Percentiles rank a stretch among this genome's conserved stretches.
phyloP scores from a whole-genome alignment of 2,888 invertebrate genomes.

The Stenotaenia linearis region DNA sequence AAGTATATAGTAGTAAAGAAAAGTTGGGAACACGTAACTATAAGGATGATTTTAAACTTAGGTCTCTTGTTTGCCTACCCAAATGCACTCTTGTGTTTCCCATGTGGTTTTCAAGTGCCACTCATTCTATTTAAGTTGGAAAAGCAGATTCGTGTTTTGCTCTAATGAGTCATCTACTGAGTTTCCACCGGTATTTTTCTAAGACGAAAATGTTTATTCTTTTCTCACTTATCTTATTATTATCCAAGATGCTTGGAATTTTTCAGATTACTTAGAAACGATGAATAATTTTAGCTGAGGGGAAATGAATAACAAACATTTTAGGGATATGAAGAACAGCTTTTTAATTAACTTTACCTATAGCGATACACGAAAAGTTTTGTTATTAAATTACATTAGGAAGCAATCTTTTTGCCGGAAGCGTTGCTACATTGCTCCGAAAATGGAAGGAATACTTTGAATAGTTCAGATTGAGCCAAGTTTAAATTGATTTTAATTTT shows the following conservation, averaged over 20 bases:
- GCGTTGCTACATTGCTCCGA: background rate
- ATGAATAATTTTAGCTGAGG: background rate
- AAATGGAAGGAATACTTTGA: background rate
- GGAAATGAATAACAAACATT: background rate
- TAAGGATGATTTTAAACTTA: background rate
- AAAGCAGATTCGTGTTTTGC: background rate
- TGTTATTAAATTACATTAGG: background rate
- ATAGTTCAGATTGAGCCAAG: background rate
- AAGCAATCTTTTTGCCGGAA: background rate
- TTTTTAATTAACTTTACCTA: background rate
- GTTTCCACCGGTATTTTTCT: background rate
- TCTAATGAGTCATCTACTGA: background rate
- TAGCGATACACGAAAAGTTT: background rate
- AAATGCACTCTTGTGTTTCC: background rate
- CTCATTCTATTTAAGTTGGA: background rate
- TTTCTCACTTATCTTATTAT: background rate
- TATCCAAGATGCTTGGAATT: background rate
- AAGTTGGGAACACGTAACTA: background rate
- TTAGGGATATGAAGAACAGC: background rate
- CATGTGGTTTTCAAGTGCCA: background rate
- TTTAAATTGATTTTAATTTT: background rate
- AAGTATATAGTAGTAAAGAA: background rate
- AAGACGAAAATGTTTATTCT: background rate
- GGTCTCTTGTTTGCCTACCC: background rate
- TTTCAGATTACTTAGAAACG: background rate